Base-by-base conservation (phyloP, 2,113 vertebrate species). In the Asarcornis scutulata region DNA sequence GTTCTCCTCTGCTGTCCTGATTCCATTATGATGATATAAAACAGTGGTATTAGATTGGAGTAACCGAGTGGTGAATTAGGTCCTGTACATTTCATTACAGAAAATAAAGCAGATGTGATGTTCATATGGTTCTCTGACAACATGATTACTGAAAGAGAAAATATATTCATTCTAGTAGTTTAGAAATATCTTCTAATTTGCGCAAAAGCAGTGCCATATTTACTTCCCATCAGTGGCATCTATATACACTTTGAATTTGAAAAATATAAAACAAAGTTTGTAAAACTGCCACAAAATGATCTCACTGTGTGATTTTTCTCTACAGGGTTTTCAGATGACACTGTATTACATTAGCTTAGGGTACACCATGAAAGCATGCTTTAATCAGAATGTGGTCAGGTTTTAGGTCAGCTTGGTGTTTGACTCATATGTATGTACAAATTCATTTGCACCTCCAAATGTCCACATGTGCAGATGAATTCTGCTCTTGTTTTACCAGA, bases 31-130 rank as follows among this genome's bases (percentile, higher is more conserved):
- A 22, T 69, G 18, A 76, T 67, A 88, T 60, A 34, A 79, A 31
- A 76, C 29, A 69, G 15, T 17, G 25, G 20, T 55, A 50, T 83
- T 73, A 87, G 55, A 59, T 3, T 71, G 71, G 17, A 76, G 62
- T 85, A 95, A 82, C 32, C 53, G 64, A 91, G 31, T 74, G 59
- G 23, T 85, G 84, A 94, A 77, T 92, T 89, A 64, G 38, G n/a
- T 81, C 31, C 58, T 87, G 32, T n/a, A 60, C 6, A 7, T 95
- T 87, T 87, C 27, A 23, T 69, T 91, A 55, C 27, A 80, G 27
- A 12, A 77, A 3, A 60, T 71, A 74, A 91, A 81, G 40, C 17
- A 69, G 32, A 66, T 74, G 36, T 27, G 26, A 23, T 3, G 2
- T 78, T 81, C 40, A 7, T 58, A 59, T 58, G 44, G 21, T 32